Percentiles rank a stretch among this genome's conserved stretches.
These are phyloP conservation scores for Ramazzottius varieornatus DNA, from an alignment of 2,888 invertebrate genomes.

Conservation along the genomic window DNA sequence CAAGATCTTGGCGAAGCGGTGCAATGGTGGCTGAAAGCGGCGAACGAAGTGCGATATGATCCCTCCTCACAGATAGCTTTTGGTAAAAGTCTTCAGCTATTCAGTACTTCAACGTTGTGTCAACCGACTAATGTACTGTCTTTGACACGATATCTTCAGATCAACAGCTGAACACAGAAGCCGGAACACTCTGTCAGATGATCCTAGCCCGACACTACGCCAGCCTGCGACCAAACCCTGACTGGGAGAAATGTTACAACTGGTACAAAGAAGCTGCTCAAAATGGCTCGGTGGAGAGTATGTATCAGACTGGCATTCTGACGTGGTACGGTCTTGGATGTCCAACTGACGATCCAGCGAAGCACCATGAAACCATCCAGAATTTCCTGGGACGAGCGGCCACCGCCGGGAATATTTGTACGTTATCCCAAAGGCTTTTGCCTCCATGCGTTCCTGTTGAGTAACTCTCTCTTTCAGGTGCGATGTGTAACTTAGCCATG, in stretches of 20 bases:
- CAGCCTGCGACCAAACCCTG: background rate
- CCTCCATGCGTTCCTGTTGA: too few species aligned
- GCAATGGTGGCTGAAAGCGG: background rate
- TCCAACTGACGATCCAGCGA: background rate
- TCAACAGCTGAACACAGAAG: background rate
- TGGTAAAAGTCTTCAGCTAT: background rate
- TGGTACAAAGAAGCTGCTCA: background rate
- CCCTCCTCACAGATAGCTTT: background rate
- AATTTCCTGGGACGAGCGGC: background rate
- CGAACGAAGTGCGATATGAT: background rate
- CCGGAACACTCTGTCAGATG: background rate
- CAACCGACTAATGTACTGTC: background rate
- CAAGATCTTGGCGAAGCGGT: background rate
- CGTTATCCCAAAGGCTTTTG: too few species aligned
- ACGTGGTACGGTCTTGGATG: background rate
- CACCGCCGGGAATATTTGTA: background rate
- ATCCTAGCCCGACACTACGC: background rate
- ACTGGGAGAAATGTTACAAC: background rate
- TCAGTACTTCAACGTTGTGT: background rate
- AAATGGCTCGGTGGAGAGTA: background rate
- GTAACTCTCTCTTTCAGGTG: too few species aligned
- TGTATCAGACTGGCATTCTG: background rate
- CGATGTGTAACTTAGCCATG: background rate
- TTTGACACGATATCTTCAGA: too few species aligned
- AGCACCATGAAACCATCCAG: background rate